Base-by-base conservation (phyloP, 2,888 invertebrate species). In the Epiblema foenella region DNA sequence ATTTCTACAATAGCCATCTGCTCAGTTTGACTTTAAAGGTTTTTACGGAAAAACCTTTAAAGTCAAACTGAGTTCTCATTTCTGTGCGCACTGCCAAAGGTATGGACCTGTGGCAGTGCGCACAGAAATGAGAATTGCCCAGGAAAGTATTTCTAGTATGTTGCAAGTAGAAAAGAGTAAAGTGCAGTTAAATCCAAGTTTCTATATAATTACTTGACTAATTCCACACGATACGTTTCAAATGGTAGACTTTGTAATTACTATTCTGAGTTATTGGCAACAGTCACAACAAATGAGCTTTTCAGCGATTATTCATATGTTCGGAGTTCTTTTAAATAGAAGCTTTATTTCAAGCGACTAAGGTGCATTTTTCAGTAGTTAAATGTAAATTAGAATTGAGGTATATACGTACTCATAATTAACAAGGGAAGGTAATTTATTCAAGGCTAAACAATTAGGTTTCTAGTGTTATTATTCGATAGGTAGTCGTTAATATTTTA, bases 221-320 rank as follows among this genome's bases (percentile, higher is more conserved):
- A 62, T 33, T 29, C 49, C 39, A 46, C 60, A 60, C 46, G 24
- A 49, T 5, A 60, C n/a, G 24, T 24, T 59, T 59, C 12, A 18
- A 42, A 60, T 60, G 2, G 46, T 24, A 12, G 29, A 49, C n/a
- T 17, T 62, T 33, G 5, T 62, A 49, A 62, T 62, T 62, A 11
- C 42, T 3, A 46, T 24, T 10, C 5, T 24, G 15, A 39, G 9
- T 60, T 60, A 60, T 60, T 46, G 60, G 24, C 42, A 24, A 29
- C 20, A 29, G 17, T 17, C 60, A 62, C 60, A 62, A 29, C 37
- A 58, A 51, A 51, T 17, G 17, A 51, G 10, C 51, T 51, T 46
- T 46, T 46, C n/a, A 46, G n/a, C 46, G n/a, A 46, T 46, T 46
- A 46, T 46, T n/a, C 8, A n/a, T 8, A n/a, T 46, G 8, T n/a